Percentiles rank a stretch among this genome's conserved stretches.
These are phyloP conservation scores for Florisuga fusca DNA, from an alignment of 2,797 vertebrate genomes.

Conservation along the genomic window DNA sequence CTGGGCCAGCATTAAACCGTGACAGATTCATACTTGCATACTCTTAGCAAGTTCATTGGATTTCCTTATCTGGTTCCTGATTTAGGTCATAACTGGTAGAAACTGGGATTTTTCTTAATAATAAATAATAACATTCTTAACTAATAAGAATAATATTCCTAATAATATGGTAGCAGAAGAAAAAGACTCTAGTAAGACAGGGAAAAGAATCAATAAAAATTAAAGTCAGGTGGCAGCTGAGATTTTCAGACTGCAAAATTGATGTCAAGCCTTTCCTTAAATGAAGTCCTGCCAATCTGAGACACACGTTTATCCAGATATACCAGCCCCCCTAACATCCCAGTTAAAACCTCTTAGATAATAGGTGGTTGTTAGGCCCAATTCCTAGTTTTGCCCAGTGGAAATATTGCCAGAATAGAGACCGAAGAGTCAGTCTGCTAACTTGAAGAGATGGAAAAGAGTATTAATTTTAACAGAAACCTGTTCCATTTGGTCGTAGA, in stretches of 20 bases:
- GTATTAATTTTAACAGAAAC: constrained; percentile 49
- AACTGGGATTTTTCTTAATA: not conserved
- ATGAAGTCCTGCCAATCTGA: not conserved
- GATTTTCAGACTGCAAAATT: not conserved
- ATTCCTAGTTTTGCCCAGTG: not conserved
- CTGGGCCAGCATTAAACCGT: no score
- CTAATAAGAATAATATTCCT: not conserved
- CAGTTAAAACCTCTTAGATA: not conserved
- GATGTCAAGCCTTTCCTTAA: not conserved
- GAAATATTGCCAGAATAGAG: not conserved
- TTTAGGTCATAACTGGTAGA: not conserved
- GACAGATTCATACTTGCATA: not conserved
- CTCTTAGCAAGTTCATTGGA: not conserved
- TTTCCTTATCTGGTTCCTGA: not conserved
- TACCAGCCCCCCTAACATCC: rapidly evolving
- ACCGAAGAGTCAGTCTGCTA: not conserved
- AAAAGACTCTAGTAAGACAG: not conserved
- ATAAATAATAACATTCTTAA: no score
- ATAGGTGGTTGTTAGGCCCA: not conserved
- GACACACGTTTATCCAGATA: not conserved
- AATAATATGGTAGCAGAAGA: not conserved
- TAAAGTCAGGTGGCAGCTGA: not conserved
- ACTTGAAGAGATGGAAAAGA: constrained; percentile 23
- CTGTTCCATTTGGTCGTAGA: constrained; percentile 31
- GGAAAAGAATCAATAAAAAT: not conserved